Base-by-base conservation (phyloP, 2,888 invertebrate genomes). In the Drosophila dives region DNA sequence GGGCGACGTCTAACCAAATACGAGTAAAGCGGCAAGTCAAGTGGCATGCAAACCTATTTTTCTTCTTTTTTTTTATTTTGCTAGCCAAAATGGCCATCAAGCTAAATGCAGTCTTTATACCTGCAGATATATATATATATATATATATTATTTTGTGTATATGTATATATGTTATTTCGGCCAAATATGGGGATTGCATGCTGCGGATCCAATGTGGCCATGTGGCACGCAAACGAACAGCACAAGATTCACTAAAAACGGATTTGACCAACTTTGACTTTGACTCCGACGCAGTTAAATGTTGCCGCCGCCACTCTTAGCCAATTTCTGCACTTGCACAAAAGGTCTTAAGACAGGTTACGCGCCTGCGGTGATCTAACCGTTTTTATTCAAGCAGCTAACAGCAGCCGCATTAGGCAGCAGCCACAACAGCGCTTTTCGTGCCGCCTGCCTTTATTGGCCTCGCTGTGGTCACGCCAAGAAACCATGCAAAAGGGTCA, bases 291-390 rank as follows among this genome's bases (percentile, higher is more conserved):
- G 72, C 56, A 83, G 77, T 80, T 80, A 73, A 80, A 73, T 70
- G 78, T 65, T 68, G 82, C 67, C 36, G 71, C 59, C 36, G 59
- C 51, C 56, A 62, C 65, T 72, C 89, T 90, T 90, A 80, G 85
- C 77, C 82, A 90, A 85, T 82, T 85, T 89, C 79, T 88, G 89
- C 89, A 90, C 90, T 90, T 90, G 90, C 91, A 88, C 90, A 91
- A 89, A 90, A 90, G 90, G 90, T 90, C 86, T 91, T 60, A 77
- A 90, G 91, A 91, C 91, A 90, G 91, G 91, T 91, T 86, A 90
- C 90, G 82, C 82, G 86, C 82, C 82, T 89, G 89, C 76, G 87
- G 91, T 83, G 81, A 83, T 90, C 89, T 90, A 87, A 87, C 90
- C 75, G 86, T 91, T 91, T 89, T 77, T 1, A 78, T 74, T 70